These are phyloP conservation scores for Macaria notata DNA, from an alignment of 2,888 invertebrate genomes.

Conservation along the genomic window DNA sequence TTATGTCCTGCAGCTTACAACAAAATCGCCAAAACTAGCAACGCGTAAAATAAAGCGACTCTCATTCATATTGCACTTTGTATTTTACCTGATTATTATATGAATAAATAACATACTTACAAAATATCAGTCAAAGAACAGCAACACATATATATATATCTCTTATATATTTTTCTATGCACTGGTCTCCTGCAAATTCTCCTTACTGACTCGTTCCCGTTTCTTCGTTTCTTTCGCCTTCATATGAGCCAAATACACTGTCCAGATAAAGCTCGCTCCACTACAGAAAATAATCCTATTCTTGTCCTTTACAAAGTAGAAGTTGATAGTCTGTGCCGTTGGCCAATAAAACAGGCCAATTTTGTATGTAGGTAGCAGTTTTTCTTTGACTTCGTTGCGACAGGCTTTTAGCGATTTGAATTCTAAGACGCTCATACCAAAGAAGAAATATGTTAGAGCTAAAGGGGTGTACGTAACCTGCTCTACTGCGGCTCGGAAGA, in stretches of 20 bases:
- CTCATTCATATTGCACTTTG: too few relatives aligned
- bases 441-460: conserved; percentile 88
- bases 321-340: conserved; percentile 87
- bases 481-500: conserved; percentile 80
- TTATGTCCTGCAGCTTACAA: too few relatives aligned
- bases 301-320: conserved; percentile 85
- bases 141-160: too few relatives aligned
- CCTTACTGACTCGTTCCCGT: too few relatives aligned
- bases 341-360: conserved; percentile 85
- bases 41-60: too few relatives aligned
- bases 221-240: conserved; percentile 63
- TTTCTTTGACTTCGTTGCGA: conserved; percentile 80
- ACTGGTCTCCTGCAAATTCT: too few relatives aligned
- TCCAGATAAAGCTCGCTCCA: conserved; percentile 88
- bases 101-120: too few relatives aligned
- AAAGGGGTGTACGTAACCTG: conserved; percentile 87
- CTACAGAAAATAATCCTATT: conserved; percentile 89
- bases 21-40: too few relatives aligned
- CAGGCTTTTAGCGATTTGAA: conserved; percentile 83
- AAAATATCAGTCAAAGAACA: too few relatives aligned
- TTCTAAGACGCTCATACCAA: conserved; percentile 88
- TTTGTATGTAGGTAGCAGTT: conserved; percentile 84
- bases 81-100: too few relatives aligned
- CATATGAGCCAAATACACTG: conserved; percentile 89
- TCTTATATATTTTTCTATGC: too few relatives aligned